phyloP scores from a whole-genome alignment of 2,888 invertebrate species.

The Ptycholaimellus sp. region DNA sequence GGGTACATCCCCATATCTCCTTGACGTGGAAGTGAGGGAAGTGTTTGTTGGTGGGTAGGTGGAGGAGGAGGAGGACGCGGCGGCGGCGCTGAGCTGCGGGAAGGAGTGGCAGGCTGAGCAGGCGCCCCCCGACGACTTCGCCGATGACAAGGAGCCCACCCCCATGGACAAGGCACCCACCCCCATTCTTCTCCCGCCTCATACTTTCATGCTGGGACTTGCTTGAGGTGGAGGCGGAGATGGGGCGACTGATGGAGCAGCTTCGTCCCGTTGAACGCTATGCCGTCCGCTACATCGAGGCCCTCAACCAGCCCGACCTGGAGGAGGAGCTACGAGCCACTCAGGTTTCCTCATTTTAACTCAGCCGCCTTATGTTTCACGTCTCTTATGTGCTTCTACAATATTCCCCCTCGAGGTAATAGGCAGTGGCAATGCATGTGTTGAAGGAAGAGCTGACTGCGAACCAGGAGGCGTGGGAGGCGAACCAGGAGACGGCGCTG shows the following conservation, averaged over 20 bases:
- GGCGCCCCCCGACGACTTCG: background rate
- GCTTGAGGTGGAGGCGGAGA: slow-evolving; percentile 28
- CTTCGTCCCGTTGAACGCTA: slow-evolving; percentile 75
- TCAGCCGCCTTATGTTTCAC: background rate
- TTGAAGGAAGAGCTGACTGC: slow-evolving; percentile 13
- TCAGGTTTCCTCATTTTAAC: slow-evolving; percentile 37
- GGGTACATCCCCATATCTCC: too few species aligned
- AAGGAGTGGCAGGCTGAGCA: background rate
- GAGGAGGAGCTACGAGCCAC: slow-evolving; percentile 65
- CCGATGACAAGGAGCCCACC: background rate
- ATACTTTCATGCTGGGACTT: too few species aligned
- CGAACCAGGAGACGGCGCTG: slow-evolving; percentile 11
- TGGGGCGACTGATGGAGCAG: slow-evolving; percentile 37
- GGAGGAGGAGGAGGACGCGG: too few species aligned
- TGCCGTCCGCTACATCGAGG: slow-evolving; percentile 74
- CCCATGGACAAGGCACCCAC: background rate
- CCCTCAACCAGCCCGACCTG: slow-evolving; percentile 48
- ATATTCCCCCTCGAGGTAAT: too few species aligned
- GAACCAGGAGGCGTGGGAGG: slow-evolving; percentile 14
- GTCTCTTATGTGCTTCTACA: too few species aligned
- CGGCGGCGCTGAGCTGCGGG: too few species aligned
- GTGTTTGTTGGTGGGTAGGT: too few species aligned
- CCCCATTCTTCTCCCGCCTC: too few species aligned
- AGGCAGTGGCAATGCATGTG: too few species aligned
- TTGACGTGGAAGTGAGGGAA: too few species aligned